Conservation (phyloP, 1,140 invertebrate genomes). For the Bombus confusus region DNA sequence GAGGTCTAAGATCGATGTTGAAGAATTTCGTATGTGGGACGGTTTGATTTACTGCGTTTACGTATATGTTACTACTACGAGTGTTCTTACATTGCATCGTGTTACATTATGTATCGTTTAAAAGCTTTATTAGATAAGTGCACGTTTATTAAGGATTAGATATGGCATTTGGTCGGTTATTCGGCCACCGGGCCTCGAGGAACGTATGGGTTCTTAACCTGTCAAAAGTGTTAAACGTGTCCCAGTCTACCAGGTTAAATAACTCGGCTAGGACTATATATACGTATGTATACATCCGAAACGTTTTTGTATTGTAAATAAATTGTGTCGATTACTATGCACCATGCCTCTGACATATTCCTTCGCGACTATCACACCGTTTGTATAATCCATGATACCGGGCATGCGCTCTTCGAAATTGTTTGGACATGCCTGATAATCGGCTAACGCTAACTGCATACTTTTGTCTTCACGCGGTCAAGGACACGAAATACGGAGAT, state of each 20-base stretch:
- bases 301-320: constrained; percentile 69
- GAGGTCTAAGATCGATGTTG: neutral
- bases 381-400: neutral
- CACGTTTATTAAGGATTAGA: constrained; percentile 59
- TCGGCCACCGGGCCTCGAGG: neutral
- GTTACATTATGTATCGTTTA: constrained; percentile 61
- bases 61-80: constrained; percentile 47
- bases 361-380: neutral
- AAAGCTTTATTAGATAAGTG: constrained; percentile 68
- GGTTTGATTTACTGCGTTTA: constrained; percentile 46
- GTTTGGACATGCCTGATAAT: constrained; percentile 49
- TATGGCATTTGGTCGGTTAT: constrained; percentile 40
- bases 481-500: neutral
- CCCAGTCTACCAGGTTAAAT: neutral
- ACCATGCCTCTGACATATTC: neutral
- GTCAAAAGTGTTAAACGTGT: neutral
- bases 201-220: neutral
- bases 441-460: constrained; percentile 2
- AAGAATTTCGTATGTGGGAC: neutral
- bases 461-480: neutral
- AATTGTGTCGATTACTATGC: constrained; percentile 46
- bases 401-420: neutral
- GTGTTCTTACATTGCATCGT: constrained; percentile 56
- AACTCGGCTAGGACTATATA: neutral
- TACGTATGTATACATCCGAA: constrained; percentile 34